These are phyloP conservation scores for Trialeurodes vaporariorum DNA, from an alignment of 1,140 invertebrate genomes.

Conservation along the genomic window DNA sequence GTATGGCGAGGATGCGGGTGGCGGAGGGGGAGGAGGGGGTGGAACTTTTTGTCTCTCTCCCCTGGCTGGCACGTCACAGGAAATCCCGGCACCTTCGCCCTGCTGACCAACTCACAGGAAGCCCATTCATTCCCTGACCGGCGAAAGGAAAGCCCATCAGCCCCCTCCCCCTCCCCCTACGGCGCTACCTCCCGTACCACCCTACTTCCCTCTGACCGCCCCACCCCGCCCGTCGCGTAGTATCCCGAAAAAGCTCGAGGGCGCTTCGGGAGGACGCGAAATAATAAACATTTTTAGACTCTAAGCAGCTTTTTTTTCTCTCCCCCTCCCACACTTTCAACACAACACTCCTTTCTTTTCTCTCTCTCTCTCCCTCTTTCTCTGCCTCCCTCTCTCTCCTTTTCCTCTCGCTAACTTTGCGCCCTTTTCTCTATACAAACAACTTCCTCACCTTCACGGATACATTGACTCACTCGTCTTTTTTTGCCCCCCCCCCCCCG, in stretches of 20 bases:
- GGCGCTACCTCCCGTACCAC: too few relatives aligned
- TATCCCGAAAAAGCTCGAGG: neutral
- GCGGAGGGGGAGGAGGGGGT: constrained; percentile 3
- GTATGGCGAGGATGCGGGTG: too few relatives aligned
- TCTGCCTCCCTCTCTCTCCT: neutral
- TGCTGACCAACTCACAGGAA: constrained; percentile 2
- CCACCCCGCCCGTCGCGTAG: too few relatives aligned
- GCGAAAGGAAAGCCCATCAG: neutral
- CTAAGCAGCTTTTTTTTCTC: neutral
- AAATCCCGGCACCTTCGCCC: neutral
- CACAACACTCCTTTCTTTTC: neutral
- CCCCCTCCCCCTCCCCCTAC: neutral
- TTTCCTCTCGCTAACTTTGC: neutral
- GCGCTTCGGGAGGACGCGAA: neutral
- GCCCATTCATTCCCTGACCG: neutral
- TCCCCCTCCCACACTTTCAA: neutral
- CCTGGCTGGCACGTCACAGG: neutral
- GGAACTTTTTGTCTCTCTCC: neutral
- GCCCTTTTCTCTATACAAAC: neutral
- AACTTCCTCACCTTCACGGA: constrained; percentile 4
- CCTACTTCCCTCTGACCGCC: too few relatives aligned
- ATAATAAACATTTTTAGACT: constrained; percentile 4
- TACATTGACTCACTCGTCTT: too few relatives aligned
- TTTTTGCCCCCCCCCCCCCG: too few relatives aligned
- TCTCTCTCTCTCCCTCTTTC: neutral